Conservation (phyloP, 2,888 invertebrate genomes). For the Drosophila putrida region DNA sequence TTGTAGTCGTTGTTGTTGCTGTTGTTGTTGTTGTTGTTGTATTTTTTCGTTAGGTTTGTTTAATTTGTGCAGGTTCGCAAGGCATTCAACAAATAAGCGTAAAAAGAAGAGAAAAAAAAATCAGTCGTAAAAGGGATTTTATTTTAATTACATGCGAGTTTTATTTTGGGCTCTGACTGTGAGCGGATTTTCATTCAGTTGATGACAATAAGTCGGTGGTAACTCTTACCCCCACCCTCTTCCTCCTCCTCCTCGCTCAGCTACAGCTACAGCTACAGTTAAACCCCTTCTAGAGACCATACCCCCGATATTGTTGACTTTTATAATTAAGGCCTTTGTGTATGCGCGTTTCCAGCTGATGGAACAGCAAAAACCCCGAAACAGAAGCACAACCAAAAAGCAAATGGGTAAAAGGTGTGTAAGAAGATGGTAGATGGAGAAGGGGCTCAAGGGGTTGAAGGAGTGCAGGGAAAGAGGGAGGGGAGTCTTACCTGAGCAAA, state of each 20-base stretch:
- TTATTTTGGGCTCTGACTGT: conserved; percentile 33
- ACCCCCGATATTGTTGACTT: conserved; percentile 71
- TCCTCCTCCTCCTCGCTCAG: neutral
- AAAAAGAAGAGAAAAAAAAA: conserved; percentile 45
- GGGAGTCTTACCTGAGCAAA: conserved; percentile 3
- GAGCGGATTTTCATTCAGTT: conserved; percentile 55
- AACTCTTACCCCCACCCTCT: conserved; percentile 13
- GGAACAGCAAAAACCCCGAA: conserved; percentile 37
- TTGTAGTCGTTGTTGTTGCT: conserved; percentile 10
- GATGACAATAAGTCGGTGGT: conserved; percentile 66
- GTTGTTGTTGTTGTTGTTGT: conserved; percentile 4
- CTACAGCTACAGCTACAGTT: neutral
- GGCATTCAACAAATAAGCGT: conserved; percentile 67
- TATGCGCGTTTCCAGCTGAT: conserved; percentile 77
- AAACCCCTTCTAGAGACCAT: neutral
- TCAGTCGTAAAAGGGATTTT: conserved; percentile 72
- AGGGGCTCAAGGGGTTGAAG: neutral
- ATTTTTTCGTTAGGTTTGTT: conserved; percentile 63
- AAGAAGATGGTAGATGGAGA: too few species aligned
- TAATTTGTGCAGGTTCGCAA: conserved; percentile 61
- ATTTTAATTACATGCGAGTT: conserved; percentile 77
- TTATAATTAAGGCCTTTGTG: conserved; percentile 82
- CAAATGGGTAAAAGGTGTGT: conserved; percentile 1
- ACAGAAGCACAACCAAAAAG: neutral
- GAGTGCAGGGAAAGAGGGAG: neutral